Evolutionary conservation across 2,888 invertebrate genomes (phyloP).

Genomic region (Plebejus argus): DNA sequence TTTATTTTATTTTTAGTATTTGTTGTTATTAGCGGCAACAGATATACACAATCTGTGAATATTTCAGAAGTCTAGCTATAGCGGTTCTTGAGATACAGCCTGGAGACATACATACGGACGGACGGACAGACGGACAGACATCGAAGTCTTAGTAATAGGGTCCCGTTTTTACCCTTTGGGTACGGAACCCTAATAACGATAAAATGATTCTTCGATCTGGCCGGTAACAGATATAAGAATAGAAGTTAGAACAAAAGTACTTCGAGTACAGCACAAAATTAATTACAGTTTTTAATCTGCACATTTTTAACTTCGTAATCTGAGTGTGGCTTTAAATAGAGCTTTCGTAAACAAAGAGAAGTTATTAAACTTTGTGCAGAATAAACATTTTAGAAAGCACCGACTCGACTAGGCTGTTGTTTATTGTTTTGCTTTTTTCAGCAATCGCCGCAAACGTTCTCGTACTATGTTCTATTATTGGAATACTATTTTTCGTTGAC

Average conservation of each 20-base stretch:
- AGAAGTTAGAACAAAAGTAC: not conserved
- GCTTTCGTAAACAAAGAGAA: constrained; percentile 20
- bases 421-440: constrained; percentile 13
- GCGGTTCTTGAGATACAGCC: too few species aligned
- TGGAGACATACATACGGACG: too few species aligned
- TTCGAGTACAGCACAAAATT: not conserved
- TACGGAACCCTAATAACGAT: too few species aligned
- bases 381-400: constrained; percentile 23
- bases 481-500: not conserved
- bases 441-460: not conserved
- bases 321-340: constrained; percentile 19
- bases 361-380: constrained; percentile 22
- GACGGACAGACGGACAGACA: too few species aligned
- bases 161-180: too few species aligned
- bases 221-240: too few species aligned
- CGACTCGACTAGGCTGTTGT: constrained; percentile 9
- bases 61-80: too few species aligned
- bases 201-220: not conserved
- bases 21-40: too few species aligned
- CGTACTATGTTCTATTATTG: constrained; percentile 2
- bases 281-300: constrained; percentile 4
- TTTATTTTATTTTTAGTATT: too few species aligned
- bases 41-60: too few species aligned
- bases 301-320: constrained; percentile 10
- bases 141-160: too few species aligned